Conservation (phyloP, 2,113 vertebrate genomes). For the Phaethon lepturus region DNA sequence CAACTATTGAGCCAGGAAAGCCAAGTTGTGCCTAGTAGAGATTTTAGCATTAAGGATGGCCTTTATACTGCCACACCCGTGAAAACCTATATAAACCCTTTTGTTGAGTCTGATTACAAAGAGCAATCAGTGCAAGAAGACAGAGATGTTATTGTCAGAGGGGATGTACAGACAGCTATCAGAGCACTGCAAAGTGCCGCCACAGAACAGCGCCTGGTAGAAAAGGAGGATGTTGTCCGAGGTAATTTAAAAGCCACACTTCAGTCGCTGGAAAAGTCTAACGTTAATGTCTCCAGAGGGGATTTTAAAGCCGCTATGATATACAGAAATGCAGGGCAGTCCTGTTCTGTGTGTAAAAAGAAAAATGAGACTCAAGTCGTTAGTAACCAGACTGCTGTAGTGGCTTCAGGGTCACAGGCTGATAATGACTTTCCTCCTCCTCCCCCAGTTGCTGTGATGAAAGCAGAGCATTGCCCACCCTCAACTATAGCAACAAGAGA, state of each 20-base stretch:
- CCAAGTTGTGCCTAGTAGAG: conserved; percentile 68
- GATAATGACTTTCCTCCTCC: conserved; percentile 79
- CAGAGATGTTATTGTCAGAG: conserved; percentile 74
- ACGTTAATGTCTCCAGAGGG: conserved; percentile 84
- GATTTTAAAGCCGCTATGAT: conserved; percentile 88
- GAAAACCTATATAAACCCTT: conserved; percentile 73
- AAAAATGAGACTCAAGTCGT: conserved; percentile 31
- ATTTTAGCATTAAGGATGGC: conserved; percentile 75
- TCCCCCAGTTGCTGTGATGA: conserved; percentile 80
- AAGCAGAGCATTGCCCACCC: conserved; percentile 57
- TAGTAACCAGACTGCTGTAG: conserved; percentile 51
- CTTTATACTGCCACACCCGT: conserved; percentile 72
- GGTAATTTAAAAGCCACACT: conserved; percentile 88
- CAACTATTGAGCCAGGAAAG: conserved; percentile 71
- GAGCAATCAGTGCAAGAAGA: conserved; percentile 79
- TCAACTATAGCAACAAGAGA: conserved; percentile 42
- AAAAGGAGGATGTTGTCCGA: conserved; percentile 86
- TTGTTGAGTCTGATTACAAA: conserved; percentile 77
- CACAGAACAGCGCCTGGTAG: conserved; percentile 74
- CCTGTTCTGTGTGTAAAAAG: conserved; percentile 68
- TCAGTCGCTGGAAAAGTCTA: conserved; percentile 87
- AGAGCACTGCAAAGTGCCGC: conserved; percentile 70
- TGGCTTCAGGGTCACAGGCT: conserved; percentile 58
- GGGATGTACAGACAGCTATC: conserved; percentile 82
- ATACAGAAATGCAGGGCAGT: conserved; percentile 82